phyloP scores from a whole-genome alignment of 2,113 vertebrate genomes.

The Gopherus flavomarginatus region DNA sequence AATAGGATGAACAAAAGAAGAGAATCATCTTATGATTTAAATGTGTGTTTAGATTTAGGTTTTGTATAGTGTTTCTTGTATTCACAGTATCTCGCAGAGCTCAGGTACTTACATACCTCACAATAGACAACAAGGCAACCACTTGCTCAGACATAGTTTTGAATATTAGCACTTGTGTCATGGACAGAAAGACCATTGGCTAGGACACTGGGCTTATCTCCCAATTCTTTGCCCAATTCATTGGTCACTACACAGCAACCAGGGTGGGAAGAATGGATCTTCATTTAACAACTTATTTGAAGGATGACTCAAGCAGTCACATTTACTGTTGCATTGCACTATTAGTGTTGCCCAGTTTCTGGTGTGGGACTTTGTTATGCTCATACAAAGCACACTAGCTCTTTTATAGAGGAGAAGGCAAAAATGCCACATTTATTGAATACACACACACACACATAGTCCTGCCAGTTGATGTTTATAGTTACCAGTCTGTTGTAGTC shows the following conservation, averaged over 20 bases:
- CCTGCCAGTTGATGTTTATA: too few relatives aligned
- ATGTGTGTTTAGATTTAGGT: neutral
- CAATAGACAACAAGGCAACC: neutral
- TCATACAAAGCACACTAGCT: too few relatives aligned
- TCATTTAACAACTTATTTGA: neutral
- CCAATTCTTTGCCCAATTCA: neutral
- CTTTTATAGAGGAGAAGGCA: too few relatives aligned
- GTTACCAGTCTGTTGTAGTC: too few relatives aligned
- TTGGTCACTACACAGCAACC: neutral
- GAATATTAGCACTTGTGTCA: neutral
- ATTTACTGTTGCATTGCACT: neutral
- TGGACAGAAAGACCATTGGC: neutral
- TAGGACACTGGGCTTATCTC: neutral
- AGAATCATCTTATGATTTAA: neutral
- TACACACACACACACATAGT: too few relatives aligned
- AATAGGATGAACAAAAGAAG: neutral
- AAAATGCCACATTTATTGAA: too few relatives aligned
- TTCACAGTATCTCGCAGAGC: neutral
- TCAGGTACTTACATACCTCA: neutral
- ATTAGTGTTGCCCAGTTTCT: neutral
- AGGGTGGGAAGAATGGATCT: neutral
- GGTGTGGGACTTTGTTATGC: neutral
- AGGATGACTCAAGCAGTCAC: neutral
- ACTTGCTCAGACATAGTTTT: neutral
- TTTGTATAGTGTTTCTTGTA: neutral